Evolutionary conservation across 2,113 vertebrate species (phyloP).

Genomic region (Corythoichthys haematopterus): DNA sequence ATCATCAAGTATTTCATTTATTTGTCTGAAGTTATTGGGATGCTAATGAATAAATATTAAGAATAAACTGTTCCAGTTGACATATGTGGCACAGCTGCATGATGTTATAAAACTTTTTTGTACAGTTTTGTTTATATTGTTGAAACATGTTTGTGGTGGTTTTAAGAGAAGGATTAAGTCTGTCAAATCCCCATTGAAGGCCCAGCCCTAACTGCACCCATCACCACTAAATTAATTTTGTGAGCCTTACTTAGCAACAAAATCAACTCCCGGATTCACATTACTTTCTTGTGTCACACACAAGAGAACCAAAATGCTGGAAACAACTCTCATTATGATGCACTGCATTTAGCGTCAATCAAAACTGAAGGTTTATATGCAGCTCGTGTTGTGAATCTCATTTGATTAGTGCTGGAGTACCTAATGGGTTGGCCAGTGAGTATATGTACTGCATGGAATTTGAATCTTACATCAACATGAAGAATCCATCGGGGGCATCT

Average conservation of each 20-base stretch:
- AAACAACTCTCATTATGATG: neutral
- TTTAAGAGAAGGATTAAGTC: neutral
- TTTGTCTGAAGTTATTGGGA: no score
- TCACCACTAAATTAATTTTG: neutral
- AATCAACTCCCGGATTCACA: neutral
- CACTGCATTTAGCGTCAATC: neutral
- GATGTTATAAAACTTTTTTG: neutral
- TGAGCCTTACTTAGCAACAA: neutral
- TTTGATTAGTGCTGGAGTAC: neutral
- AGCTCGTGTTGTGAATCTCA: neutral
- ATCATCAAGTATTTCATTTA: no score
- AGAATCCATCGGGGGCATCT: slow-evolving; percentile 28
- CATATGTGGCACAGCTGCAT: no score
- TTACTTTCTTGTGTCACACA: neutral
- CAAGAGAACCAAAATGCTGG: neutral
- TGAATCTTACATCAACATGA: slow-evolving; percentile 57
- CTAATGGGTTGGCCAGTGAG: neutral
- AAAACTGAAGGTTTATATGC: neutral
- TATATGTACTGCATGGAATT: neutral
- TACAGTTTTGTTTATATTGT: neutral
- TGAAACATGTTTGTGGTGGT: neutral
- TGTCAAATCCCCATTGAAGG: neutral
- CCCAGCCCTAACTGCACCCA: neutral
- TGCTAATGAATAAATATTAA: no score
- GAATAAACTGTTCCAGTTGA: no score